These are phyloP conservation scores for Drosophila neoperkinsi DNA, from an alignment of 2,888 invertebrate genomes.

Conservation along the genomic window DNA sequence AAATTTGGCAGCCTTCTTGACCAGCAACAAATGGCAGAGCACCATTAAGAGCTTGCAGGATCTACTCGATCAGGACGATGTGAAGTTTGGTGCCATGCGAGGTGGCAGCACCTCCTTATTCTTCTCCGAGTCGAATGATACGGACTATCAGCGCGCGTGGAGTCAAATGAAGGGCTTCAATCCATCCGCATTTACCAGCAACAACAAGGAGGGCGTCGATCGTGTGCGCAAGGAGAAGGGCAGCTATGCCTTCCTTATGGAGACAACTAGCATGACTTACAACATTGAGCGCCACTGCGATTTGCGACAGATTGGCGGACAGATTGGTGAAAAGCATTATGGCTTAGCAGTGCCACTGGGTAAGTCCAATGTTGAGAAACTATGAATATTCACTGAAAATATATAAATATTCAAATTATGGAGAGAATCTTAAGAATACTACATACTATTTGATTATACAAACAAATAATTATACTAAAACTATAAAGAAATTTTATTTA, in stretches of 20 bases:
- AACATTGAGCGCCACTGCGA: constrained; percentile 92
- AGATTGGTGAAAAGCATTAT: constrained; percentile 96
- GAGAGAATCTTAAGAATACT: background rate
- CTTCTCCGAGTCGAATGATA: constrained; percentile 94
- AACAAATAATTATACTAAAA: background rate
- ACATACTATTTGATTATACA: background rate
- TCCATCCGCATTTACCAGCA: constrained; percentile 92
- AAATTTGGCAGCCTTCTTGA: constrained; percentile 96
- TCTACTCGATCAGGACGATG: constrained; percentile 95
- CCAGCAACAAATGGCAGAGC: constrained; percentile 94
- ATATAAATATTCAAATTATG: background rate
- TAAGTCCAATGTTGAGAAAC: constrained; percentile 83
- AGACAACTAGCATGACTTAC: constrained; percentile 97
- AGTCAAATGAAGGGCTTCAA: constrained; percentile 93
- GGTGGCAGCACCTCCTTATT: constrained; percentile 96
- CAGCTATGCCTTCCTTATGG: constrained; percentile 97
- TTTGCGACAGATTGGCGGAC: constrained; percentile 91
- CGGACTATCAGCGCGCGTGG: constrained; percentile 95
- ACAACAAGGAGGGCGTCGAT: constrained; percentile 93
- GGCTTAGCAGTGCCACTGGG: constrained; percentile 96
- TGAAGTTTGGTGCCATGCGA: constrained; percentile 95
- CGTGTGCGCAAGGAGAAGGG: constrained; percentile 91
- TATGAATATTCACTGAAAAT: background rate
- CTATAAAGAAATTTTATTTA: background rate
- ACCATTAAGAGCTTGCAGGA: constrained; percentile 96